phyloP scores from a whole-genome alignment of 2,888 invertebrate species.

The Crematogaster levior region DNA sequence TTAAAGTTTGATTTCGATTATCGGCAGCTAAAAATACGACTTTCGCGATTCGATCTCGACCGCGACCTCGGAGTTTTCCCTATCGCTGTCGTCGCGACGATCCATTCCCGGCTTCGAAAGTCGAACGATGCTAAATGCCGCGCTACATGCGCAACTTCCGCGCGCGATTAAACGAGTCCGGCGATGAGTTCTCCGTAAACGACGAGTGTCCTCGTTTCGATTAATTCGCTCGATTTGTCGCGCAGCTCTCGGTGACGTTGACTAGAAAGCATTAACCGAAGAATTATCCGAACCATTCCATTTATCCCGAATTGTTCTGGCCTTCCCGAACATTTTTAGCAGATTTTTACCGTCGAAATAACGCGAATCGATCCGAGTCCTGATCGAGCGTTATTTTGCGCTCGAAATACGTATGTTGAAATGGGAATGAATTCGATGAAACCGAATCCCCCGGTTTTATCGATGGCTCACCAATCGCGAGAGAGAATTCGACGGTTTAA shows the following conservation, averaged over 20 bases:
- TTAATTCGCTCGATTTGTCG: constrained; percentile 64
- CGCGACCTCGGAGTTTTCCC: not conserved
- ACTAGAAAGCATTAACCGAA: not conserved
- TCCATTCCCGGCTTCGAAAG: not conserved
- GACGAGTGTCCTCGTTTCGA: constrained; percentile 64
- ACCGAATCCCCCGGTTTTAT: not conserved
- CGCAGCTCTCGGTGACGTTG: not conserved
- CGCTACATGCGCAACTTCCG: not conserved
- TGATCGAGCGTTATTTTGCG: too few species aligned
- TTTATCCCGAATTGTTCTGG: constrained; percentile 1
- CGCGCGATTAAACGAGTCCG: not conserved
- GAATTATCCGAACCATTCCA: not conserved
- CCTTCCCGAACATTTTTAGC: not conserved
- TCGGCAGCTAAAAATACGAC: constrained; percentile 12
- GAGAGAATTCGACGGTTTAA: constrained; percentile 42
- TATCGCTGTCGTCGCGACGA: not conserved
- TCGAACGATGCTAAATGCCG: not conserved
- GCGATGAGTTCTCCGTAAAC: not conserved
- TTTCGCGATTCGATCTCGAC: not conserved
- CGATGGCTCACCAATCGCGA: constrained; percentile 1
- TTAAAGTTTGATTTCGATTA: constrained; percentile 38
- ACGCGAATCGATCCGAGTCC: not conserved
- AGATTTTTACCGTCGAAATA: constrained; percentile 2
- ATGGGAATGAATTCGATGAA: not conserved
- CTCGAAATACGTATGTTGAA: not conserved